A percentile compares a stretch with the other conserved stretches of the same genome.
Conservation (phyloP, 2,797 vertebrate species). For the Takifugu rubripes region DNA sequence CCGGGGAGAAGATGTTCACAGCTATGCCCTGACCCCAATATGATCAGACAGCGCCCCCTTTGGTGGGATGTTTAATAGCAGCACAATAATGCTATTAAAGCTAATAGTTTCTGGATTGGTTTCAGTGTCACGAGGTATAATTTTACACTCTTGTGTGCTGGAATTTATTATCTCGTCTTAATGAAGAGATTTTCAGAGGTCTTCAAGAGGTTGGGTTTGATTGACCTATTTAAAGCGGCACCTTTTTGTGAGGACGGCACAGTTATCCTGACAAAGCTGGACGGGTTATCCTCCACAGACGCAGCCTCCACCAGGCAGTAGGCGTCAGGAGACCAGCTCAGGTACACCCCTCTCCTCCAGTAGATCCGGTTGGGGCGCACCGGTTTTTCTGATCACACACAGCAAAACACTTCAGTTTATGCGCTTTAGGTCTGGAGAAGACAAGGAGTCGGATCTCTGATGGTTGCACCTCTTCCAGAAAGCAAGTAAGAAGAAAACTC, state of each 20-base stretch:
- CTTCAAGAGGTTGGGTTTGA: no score
- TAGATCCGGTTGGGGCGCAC: conserved; percentile 87
- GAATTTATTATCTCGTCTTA: no score
- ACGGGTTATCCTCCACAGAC: conserved; percentile 73
- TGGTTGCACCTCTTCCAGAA: conserved; percentile 81
- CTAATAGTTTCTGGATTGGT: no score
- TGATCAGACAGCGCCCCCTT: no score
- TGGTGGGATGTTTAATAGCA: no score
- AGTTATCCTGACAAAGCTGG: conserved; percentile 90
- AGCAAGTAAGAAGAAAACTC: conserved; percentile 89
- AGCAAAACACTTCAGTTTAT: not conserved
- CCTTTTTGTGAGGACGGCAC: conserved; percentile 93
- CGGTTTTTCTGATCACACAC: conserved; percentile 73
- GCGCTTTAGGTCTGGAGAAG: not conserved
- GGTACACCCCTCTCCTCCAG: conserved; percentile 91
- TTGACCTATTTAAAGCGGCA: conserved; percentile 36
- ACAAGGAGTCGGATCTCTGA: no score
- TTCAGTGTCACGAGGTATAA: no score
- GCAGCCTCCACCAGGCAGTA: conserved; percentile 91
- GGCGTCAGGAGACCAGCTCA: conserved; percentile 92
- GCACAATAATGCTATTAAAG: no score
- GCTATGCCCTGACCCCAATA: no score
- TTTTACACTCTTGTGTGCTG: no score
- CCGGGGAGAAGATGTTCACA: not conserved
- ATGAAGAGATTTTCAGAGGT: no score